These are phyloP conservation scores for Triplophysa tibetana DNA, from an alignment of 2,113 vertebrate species.

Conservation along the genomic window DNA sequence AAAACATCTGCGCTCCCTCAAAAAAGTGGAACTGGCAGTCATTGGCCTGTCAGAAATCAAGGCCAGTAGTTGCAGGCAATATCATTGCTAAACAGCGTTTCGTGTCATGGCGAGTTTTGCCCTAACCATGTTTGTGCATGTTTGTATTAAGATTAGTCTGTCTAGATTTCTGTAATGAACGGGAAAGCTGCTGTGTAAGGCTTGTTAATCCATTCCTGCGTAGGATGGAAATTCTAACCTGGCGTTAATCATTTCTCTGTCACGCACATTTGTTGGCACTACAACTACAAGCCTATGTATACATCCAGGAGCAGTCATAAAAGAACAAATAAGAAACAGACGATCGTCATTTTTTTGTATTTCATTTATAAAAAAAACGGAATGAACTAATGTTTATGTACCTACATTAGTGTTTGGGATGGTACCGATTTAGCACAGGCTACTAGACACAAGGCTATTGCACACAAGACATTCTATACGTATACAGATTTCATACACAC, in stretches of 20 bases:
- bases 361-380: constrained; percentile 69
- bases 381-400: constrained; percentile 75
- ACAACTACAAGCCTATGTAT: background rate
- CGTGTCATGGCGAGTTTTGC: constrained; percentile 64
- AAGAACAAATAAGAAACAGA: background rate
- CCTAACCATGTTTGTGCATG: constrained; percentile 70
- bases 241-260: constrained; percentile 8
- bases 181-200: background rate
- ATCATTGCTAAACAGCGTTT: constrained; percentile 58
- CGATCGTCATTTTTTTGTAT: constrained; percentile 46
- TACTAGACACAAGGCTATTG: constrained; percentile 79
- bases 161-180: constrained; percentile 14
- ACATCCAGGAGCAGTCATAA: background rate
- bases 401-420: constrained; percentile 80
- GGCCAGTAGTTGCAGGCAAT: constrained; percentile 55
- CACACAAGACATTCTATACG: constrained; percentile 76
- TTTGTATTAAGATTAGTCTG: constrained; percentile 47
- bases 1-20: constrained; percentile 44
- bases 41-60: constrained; percentile 58
- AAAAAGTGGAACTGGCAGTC: constrained; percentile 41
- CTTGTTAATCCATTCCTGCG: background rate
- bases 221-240: background rate
- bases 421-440: constrained; percentile 79
- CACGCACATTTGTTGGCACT: background rate
- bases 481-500: constrained; percentile 66